Conservation (phyloP, 1,140 invertebrate genomes). For the Drosophila pandora region DNA sequence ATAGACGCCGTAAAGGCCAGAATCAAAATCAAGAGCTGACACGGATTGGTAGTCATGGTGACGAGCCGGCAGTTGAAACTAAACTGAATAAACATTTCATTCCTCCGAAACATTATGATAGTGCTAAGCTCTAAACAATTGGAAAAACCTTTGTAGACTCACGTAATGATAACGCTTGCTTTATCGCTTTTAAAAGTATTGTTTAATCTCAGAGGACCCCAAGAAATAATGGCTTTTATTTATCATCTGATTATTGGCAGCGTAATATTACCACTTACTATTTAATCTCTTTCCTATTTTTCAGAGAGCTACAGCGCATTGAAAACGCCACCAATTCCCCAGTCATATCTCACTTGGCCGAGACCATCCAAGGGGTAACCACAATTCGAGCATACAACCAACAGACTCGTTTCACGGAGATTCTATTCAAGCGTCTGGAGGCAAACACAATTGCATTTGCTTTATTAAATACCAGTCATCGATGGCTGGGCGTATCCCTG, state of each 20-base stretch:
- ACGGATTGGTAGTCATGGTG: neutral
- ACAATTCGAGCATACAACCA: constrained; percentile 89
- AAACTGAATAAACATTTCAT: neutral
- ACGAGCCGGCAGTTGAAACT: neutral
- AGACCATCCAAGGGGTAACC: constrained; percentile 88
- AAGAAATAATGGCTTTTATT: neutral
- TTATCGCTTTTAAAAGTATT: neutral
- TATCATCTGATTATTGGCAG: neutral
- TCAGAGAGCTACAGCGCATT: constrained; percentile 88
- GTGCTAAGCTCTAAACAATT: neutral
- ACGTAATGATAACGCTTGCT: neutral
- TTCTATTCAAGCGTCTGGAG: constrained; percentile 88
- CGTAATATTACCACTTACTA: neutral
- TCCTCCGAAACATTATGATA: neutral
- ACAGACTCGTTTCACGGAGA: constrained; percentile 87
- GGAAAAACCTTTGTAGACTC: neutral
- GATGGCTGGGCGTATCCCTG: constrained; percentile 92
- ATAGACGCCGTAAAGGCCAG: neutral
- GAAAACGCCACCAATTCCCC: constrained; percentile 89
- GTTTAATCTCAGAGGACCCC: neutral
- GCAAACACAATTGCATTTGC: constrained; percentile 90
- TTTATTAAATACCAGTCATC: constrained; percentile 90
- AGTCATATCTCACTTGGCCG: constrained; percentile 89
- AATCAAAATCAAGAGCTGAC: neutral
- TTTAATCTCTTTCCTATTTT: constrained; percentile 10